phyloP scores from a whole-genome alignment of 2,113 vertebrate genomes.

The Ciconia stormi region DNA sequence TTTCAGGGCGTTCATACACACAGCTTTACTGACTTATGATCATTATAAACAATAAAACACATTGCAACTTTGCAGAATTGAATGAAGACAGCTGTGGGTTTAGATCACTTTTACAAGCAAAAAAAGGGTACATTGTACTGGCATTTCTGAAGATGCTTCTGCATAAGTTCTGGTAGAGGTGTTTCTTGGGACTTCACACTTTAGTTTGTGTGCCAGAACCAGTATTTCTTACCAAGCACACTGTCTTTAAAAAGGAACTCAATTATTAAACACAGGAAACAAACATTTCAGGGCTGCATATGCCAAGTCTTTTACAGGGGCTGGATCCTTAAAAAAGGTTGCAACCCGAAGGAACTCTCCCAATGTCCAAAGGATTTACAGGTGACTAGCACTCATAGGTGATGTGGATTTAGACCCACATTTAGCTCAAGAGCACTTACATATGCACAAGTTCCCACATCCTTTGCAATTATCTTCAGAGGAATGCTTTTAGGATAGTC shows the following conservation, averaged over 20 bases:
- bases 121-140: not conserved
- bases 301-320: not conserved
- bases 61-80: not conserved
- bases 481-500: constrained; percentile 91
- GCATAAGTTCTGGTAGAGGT: not conserved
- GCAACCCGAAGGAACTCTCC: not conserved
- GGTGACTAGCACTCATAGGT: not conserved
- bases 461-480: constrained; percentile 93
- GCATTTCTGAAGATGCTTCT: not conserved
- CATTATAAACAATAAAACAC: not conserved
- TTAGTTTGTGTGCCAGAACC: not conserved
- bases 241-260: not conserved
- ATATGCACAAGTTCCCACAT: constrained; percentile 88
- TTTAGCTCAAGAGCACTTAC: constrained; percentile 78
- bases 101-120: not conserved
- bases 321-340: not conserved
- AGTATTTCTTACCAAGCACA: not conserved
- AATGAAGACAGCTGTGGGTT: not conserved
- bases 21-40: not conserved
- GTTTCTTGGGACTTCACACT: not conserved
- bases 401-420: not conserved
- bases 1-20: not conserved
- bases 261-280: not conserved
- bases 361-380: not conserved
- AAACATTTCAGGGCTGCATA: not conserved